Evolutionary conservation across 35 echinoderm and acorn worm species (phyloP), one percentile per base, ranked within the genome.

Genomic region (Ophiothrix spiculata): DNA sequence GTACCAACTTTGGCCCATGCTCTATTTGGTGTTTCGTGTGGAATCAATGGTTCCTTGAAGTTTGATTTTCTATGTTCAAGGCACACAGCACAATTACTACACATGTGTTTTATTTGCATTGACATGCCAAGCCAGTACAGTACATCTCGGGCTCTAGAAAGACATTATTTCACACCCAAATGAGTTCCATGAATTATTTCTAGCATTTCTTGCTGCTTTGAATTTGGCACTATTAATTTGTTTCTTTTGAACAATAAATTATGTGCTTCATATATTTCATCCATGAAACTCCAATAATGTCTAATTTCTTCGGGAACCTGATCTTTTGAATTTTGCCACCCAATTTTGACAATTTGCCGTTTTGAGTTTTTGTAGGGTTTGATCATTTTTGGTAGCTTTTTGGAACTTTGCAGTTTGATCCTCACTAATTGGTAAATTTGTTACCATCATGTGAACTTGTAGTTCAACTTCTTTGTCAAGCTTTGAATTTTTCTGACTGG

Each of bases 121-220:
- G 86, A 88, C 86, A 88, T 88, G 10, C 77, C 86, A 25, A 49
- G 86, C 86, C 86, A 88, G 78, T 80, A 88, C 2, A 88, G 35
- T 16, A 88, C 35, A 8, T 80, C 77, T 88, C 76, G 80, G 4
- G 86, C 86, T 39, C 86, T 88, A 12, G 86, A 40, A 74, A 63
- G 80, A 56, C 86, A 88, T 80, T 88, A 64, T 33, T 80, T 81
- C 1, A 80, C 38, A 37, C 86, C 86, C 28, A 81, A 36, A 36
- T 88, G 86, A 81, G 42, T 81, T 25, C 19, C 74, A 41, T 88
- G 86, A 17, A 88, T 73, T 39, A 15, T 80, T 34, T 80, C 35
- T 39, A 81, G n/a, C 40, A 88, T 88, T 80, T 88, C 77, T 25
- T n/a, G 54, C 32, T 81, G 41, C 75, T 36, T 31, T 80, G 38